A percentile compares a stretch with the other conserved stretches of the same genome.
These are phyloP conservation scores for Muraenolepis orangiensis DNA, from an alignment of 2,797 vertebrate species.

Conservation along the genomic window DNA sequence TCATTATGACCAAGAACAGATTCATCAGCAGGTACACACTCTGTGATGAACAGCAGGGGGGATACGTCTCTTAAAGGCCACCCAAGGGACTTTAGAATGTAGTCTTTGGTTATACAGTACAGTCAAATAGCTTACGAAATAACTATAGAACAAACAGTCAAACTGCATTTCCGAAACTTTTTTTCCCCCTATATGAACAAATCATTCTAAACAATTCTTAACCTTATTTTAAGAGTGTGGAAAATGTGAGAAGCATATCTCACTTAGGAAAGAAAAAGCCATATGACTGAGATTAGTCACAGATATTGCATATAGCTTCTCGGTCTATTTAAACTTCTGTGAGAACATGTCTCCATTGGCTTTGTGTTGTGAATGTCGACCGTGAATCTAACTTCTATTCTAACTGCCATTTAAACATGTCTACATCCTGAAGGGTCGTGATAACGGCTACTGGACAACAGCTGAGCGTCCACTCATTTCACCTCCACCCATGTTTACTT, in stretches of 20 bases:
- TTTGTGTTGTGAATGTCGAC: background rate
- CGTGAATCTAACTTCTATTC: background rate
- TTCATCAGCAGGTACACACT: constrained; percentile 11
- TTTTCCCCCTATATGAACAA: no score
- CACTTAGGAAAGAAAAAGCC: background rate
- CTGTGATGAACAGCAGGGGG: constrained; percentile 19
- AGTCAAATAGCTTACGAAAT: background rate
- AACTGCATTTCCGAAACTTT: background rate
- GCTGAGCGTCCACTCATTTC: constrained; percentile 6
- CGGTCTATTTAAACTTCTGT: background rate
- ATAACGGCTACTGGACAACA: background rate
- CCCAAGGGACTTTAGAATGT: constrained; percentile 12
- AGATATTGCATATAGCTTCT: background rate
- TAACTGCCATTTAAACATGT: no score
- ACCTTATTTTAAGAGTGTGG: background rate
- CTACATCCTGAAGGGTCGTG: background rate
- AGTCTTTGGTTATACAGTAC: background rate
- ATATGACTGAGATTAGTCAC: background rate
- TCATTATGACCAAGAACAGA: constrained; percentile 33
- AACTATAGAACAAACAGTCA: background rate
- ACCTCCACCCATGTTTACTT: constrained; percentile 54
- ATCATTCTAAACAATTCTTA: background rate
- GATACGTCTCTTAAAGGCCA: constrained; percentile 1
- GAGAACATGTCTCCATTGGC: background rate
- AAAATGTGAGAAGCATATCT: background rate